Evolutionary conservation across 2,797 vertebrate species (phyloP).

Genomic region (Pempheris klunzingeri): DNA sequence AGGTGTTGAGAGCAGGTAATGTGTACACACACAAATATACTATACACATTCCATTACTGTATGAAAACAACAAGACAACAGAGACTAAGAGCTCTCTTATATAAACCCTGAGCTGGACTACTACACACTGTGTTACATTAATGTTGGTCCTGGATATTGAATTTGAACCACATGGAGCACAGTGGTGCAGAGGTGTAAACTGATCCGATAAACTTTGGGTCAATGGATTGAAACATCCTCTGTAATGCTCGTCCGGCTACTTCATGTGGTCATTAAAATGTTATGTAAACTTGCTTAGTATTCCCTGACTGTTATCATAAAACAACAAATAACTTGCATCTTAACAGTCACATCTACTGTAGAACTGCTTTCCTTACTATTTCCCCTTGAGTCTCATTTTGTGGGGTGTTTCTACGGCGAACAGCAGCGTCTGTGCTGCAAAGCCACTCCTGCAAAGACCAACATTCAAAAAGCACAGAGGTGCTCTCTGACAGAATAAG

Average conservation of each 20-base stretch:
- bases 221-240: constrained; percentile 12
- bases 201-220: constrained; percentile 16
- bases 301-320: constrained; percentile 5
- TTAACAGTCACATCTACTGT: neutral
- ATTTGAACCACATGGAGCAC: constrained; percentile 1
- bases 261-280: constrained; percentile 13
- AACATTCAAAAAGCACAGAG: constrained; percentile 20
- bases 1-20: neutral
- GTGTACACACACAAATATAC: neutral
- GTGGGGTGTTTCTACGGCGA: neutral
- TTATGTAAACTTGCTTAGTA: constrained; percentile 12
- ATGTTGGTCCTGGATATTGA: constrained; percentile 18
- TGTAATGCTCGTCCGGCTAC: constrained; percentile 20
- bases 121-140: neutral
- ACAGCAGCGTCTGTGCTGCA: constrained; percentile 4
- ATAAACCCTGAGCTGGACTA: neutral
- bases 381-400: neutral
- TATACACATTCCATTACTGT: neutral
- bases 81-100: neutral
- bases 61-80: neutral
- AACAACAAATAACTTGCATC: constrained; percentile 10
- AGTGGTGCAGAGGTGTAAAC: constrained; percentile 13
- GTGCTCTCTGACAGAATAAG: constrained; percentile 8
- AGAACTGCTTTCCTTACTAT: neutral
- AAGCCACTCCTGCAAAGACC: constrained; percentile 7